A percentile compares a stretch with the other conserved stretches of the same genome.
phyloP scores from a whole-genome alignment of 2,113 vertebrate genomes.

The Salminus brasiliensis region DNA sequence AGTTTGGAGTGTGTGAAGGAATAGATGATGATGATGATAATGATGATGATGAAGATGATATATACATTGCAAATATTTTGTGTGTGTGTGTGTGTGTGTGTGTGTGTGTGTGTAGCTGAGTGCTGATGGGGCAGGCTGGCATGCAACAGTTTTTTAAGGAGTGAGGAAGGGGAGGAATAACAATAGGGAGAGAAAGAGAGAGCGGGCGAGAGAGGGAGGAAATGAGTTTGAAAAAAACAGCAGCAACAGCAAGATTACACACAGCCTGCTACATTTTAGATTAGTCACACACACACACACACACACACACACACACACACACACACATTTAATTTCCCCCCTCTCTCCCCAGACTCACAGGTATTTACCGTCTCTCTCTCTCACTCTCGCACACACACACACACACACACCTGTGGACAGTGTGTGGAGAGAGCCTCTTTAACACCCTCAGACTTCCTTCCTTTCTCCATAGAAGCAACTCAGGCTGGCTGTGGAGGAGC shows the following conservation, averaged over 20 bases:
- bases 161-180: not conserved
- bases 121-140: slow-evolving; percentile 30
- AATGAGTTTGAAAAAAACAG: slow-evolving; percentile 14
- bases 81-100: slow-evolving; percentile 22
- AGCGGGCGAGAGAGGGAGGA: slow-evolving; percentile 3
- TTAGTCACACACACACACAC: slow-evolving; percentile 11
- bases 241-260: slow-evolving; percentile 29
- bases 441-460: slow-evolving; percentile 2
- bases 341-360: not conserved
- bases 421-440: not conserved
- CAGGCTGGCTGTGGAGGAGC: not conserved
- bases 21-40: no score
- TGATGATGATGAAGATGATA: no score
- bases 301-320: slow-evolving; percentile 13
- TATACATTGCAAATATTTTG: slow-evolving; percentile 23
- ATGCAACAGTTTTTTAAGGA: not conserved
- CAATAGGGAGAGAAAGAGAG: not conserved
- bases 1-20: no score
- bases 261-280: not conserved
- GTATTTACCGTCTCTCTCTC: not conserved
- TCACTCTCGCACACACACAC: not conserved
- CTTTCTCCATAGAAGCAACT: slow-evolving; percentile 18
- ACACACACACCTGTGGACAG: not conserved
- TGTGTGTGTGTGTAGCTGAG: slow-evolving; percentile 31
- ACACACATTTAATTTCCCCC: slow-evolving; percentile 19